Evolutionary conservation across 2,888 invertebrate species (phyloP).

Genomic region (Aporophyla nigra): DNA sequence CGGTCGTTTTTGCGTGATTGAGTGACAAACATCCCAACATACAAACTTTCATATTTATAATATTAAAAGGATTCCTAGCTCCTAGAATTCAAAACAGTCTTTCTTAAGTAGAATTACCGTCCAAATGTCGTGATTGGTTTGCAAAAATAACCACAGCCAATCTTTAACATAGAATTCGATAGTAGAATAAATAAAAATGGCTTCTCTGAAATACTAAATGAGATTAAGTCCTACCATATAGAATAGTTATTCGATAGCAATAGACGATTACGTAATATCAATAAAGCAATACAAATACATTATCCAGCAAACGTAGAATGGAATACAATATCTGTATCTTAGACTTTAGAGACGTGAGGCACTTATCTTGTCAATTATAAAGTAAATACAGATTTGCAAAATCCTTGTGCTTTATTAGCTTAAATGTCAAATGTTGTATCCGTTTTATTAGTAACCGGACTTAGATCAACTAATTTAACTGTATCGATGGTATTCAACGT

Average conservation of each 20-base stretch:
- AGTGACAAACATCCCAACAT: no score
- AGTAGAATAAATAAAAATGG: background rate
- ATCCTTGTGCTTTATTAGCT: slow-evolving; percentile 50
- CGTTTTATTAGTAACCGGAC: slow-evolving; percentile 36
- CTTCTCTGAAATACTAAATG: background rate
- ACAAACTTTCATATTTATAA: no score
- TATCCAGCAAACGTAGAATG: slow-evolving; percentile 15
- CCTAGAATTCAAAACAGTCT: background rate
- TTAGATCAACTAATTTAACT: slow-evolving; percentile 27
- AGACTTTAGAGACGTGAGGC: slow-evolving; percentile 1
- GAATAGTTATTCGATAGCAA: slow-evolving; percentile 1
- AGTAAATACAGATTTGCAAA: slow-evolving; percentile 39
- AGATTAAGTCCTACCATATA: slow-evolving; percentile 1
- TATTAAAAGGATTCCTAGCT: background rate
- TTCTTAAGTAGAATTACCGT: background rate
- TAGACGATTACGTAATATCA: background rate
- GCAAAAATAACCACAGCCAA: background rate
- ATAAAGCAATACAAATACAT: slow-evolving; percentile 26
- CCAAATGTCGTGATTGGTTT: no score
- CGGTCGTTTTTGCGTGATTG: no score
- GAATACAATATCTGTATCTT: slow-evolving; percentile 18
- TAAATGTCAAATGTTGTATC: slow-evolving; percentile 61
- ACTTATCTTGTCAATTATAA: slow-evolving; percentile 52
- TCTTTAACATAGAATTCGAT: background rate
- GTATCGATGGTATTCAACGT: background rate